phyloP scores from a whole-genome alignment of 1,140 invertebrate genomes.

The Acyrthosiphon pisum region DNA sequence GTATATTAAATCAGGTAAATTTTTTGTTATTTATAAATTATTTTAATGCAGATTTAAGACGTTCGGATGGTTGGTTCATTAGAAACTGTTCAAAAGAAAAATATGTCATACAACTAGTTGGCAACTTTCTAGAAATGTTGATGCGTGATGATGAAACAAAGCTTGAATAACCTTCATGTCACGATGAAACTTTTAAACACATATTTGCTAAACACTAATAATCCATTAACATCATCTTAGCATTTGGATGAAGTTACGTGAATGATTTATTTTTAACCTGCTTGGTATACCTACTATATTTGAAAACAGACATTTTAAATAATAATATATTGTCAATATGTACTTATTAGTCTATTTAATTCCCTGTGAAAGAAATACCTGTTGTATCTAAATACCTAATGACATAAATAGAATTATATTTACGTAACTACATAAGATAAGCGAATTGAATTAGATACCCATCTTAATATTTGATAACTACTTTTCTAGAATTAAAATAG shows the following conservation, averaged over 20 bases:
- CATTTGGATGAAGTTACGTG: not conserved
- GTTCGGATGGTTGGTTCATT: constrained; percentile 6
- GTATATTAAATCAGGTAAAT: not conserved
- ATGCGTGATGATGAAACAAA: constrained; percentile 33
- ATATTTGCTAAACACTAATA: constrained; percentile 24
- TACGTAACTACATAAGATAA: not conserved
- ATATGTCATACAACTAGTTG: constrained; percentile 9
- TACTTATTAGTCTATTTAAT: not conserved
- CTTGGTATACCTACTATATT: not conserved
- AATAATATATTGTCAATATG: not conserved
- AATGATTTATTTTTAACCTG: constrained; percentile 28
- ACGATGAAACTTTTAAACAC: constrained; percentile 37
- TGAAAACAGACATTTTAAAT: not conserved
- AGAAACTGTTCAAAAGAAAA: constrained; percentile 15
- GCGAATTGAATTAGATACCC: not conserved
- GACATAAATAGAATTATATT: not conserved
- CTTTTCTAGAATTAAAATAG: too few species aligned
- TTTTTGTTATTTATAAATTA: constrained; percentile 17
- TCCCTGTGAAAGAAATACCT: not conserved
- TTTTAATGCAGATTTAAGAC: not conserved
- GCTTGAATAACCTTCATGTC: constrained; percentile 23
- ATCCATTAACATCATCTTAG: constrained; percentile 16
- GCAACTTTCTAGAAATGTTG: constrained; percentile 35
- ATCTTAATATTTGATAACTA: too few species aligned
- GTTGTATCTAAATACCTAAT: not conserved